Evolutionary conservation across 2,888 invertebrate genomes (phyloP).

Genomic region (Dexiosoma caninum): DNA sequence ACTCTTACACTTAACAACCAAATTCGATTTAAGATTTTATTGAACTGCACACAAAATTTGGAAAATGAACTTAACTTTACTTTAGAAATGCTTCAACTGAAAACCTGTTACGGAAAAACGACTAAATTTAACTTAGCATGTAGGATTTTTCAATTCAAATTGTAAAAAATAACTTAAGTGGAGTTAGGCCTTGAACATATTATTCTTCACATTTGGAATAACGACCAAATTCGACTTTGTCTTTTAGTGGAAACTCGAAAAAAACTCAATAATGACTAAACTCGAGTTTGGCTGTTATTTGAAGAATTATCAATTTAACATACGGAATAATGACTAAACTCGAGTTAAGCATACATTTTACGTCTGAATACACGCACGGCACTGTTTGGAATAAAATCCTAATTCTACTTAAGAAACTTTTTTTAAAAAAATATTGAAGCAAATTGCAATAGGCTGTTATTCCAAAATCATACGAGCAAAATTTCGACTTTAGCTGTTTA

Average conservation of each 20-base stretch:
- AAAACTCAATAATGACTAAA: slow-evolving; percentile 9
- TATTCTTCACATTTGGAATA: slow-evolving; percentile 17
- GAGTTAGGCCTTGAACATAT: slow-evolving; percentile 9
- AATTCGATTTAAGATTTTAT: too few relatives aligned
- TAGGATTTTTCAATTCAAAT: too few relatives aligned
- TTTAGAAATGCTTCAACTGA: too few relatives aligned
- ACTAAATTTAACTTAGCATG: too few relatives aligned
- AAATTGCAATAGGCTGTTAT: not conserved
- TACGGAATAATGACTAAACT: not conserved
- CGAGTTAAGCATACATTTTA: slow-evolving; percentile 19
- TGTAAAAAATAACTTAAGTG: too few relatives aligned
- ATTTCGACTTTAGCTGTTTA: slow-evolving; percentile 1
- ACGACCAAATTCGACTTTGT: slow-evolving; percentile 14
- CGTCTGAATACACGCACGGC: slow-evolving; percentile 11
- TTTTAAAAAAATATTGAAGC: not conserved
- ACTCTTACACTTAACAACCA: too few relatives aligned
- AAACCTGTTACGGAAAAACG: too few relatives aligned
- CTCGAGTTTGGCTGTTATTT: slow-evolving; percentile 15
- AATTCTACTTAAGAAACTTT: slow-evolving; percentile 6
- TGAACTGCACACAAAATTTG: too few relatives aligned
- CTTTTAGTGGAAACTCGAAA: slow-evolving; percentile 7
- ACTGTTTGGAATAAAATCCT: slow-evolving; percentile 1
- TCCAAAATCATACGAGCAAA: not conserved
- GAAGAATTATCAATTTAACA: slow-evolving; percentile 11
- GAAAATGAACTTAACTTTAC: too few relatives aligned